Evolutionary conservation across 2,113 vertebrate species (phyloP).

Genomic region (Gobiocypris rarus): DNA sequence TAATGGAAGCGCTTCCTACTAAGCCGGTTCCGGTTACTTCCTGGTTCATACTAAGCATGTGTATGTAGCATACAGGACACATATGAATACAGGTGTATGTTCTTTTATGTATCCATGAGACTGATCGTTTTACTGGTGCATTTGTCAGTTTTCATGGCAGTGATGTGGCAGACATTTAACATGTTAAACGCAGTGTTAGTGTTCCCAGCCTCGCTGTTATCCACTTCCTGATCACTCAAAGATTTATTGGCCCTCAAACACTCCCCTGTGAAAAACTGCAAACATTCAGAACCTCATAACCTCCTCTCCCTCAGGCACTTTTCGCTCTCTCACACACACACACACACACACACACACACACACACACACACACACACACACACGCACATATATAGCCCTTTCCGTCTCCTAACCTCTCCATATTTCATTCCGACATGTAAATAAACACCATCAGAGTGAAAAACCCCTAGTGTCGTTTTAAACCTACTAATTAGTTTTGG

Average conservation of each 20-base stretch:
- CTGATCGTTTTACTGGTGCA: constrained; percentile 74
- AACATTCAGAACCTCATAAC: constrained; percentile 72
- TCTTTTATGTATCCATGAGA: constrained; percentile 11
- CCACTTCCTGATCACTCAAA: constrained; percentile 69
- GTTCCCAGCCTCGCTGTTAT: constrained; percentile 69
- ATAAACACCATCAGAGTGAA: constrained; percentile 66
- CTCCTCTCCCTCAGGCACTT: constrained; percentile 58
- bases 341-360: not conserved
- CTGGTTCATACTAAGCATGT: constrained; percentile 2
- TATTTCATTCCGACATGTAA: constrained; percentile 67
- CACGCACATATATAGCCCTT: not conserved
- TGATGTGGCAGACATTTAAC: constrained; percentile 55
- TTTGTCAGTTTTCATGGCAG: constrained; percentile 68
- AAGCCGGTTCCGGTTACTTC: too few species aligned
- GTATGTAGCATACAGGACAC: constrained; percentile 3
- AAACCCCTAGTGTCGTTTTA: constrained; percentile 64
- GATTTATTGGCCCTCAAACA: constrained; percentile 71
- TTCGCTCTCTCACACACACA: not conserved
- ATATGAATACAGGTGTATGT: constrained; percentile 33
- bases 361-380: not conserved
- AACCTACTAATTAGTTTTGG: constrained; percentile 65
- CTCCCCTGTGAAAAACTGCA: constrained; percentile 68
- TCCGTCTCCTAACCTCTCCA: constrained; percentile 57
- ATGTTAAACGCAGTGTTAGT: constrained; percentile 66
- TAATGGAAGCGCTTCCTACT: too few species aligned